Percentiles rank a stretch among this genome's conserved stretches.
Conservation (phyloP, 2,797 vertebrate genomes). For the Brotula barbata region DNA sequence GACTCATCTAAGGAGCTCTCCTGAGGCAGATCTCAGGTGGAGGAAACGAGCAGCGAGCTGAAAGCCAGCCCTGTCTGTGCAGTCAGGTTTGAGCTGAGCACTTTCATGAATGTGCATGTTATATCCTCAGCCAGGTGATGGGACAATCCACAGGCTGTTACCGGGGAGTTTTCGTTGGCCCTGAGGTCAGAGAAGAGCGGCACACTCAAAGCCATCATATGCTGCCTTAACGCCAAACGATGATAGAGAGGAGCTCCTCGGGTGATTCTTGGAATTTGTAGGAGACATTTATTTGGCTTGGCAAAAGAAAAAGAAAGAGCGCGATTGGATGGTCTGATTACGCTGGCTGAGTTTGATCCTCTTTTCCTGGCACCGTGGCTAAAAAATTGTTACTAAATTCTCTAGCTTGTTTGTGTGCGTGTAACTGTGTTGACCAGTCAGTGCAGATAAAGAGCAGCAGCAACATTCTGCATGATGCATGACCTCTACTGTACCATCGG, state of each 20-base stretch:
- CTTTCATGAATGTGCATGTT: constrained; percentile 71
- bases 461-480: constrained; percentile 7
- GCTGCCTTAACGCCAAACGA: constrained; percentile 35
- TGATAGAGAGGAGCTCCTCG: constrained; percentile 48
- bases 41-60: constrained; percentile 44
- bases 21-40: constrained; percentile 38
- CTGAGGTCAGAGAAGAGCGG: constrained; percentile 17
- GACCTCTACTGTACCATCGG: neutral
- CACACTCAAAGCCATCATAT: constrained; percentile 65
- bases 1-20: constrained; percentile 45
- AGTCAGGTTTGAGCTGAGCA: constrained; percentile 54
- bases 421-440: constrained; percentile 23
- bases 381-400: constrained; percentile 36
- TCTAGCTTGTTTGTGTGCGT: constrained; percentile 31
- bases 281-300: constrained; percentile 57
- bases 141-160: constrained; percentile 73
- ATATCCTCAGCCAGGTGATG: constrained; percentile 61
- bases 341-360: constrained; percentile 37
- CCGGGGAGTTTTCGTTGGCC: constrained; percentile 73
- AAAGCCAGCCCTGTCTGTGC: constrained; percentile 70
- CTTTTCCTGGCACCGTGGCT: constrained; percentile 30
- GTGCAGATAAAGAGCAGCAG: constrained; percentile 40
- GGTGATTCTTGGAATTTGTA: constrained; percentile 54
- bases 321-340: constrained; percentile 32
- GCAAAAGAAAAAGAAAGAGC: constrained; percentile 38